phyloP scores from a whole-genome alignment of 2,888 invertebrate genomes.

The Nemoura dubitans region DNA sequence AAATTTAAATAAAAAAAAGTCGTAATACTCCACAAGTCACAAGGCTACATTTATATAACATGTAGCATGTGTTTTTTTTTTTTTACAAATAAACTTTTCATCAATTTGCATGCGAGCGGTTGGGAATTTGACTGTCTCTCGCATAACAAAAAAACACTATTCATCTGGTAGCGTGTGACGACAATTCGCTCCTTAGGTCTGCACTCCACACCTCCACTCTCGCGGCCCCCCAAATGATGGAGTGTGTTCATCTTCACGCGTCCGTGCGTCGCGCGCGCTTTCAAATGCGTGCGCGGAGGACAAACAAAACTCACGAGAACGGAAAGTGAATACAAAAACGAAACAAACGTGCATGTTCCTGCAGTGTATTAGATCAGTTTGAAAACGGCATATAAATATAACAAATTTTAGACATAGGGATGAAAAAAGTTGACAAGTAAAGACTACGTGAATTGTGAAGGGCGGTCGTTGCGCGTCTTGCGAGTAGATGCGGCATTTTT shows the following conservation, averaged over 20 bases:
- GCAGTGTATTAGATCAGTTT: not conserved
- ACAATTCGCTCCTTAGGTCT: too few relatives aligned
- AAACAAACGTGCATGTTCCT: not conserved
- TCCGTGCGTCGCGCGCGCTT: not conserved
- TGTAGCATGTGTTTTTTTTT: too few relatives aligned
- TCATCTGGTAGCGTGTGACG: too few relatives aligned
- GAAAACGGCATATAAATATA: not conserved
- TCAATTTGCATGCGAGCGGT: too few relatives aligned
- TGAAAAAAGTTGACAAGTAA: conserved; percentile 1
- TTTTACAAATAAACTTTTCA: too few relatives aligned
- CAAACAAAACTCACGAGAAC: not conserved
- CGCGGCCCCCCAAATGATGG: not conserved
- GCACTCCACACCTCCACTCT: too few relatives aligned
- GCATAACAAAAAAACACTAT: too few relatives aligned
- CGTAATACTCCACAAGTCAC: too few relatives aligned
- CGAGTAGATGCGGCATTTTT: not conserved
- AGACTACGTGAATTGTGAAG: not conserved
- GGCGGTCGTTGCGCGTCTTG: not conserved
- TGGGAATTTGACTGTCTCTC: too few relatives aligned
- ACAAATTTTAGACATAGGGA: conserved; percentile 3
- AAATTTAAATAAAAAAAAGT: too few relatives aligned
- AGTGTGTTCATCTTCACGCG: not conserved
- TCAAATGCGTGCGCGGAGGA: not conserved
- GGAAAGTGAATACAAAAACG: not conserved
- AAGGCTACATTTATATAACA: too few relatives aligned